A percentile compares a stretch with the other conserved stretches of the same genome.
These are phyloP conservation scores for Syritta pipiens DNA, from an alignment of 2,888 invertebrate genomes.

Conservation along the genomic window DNA sequence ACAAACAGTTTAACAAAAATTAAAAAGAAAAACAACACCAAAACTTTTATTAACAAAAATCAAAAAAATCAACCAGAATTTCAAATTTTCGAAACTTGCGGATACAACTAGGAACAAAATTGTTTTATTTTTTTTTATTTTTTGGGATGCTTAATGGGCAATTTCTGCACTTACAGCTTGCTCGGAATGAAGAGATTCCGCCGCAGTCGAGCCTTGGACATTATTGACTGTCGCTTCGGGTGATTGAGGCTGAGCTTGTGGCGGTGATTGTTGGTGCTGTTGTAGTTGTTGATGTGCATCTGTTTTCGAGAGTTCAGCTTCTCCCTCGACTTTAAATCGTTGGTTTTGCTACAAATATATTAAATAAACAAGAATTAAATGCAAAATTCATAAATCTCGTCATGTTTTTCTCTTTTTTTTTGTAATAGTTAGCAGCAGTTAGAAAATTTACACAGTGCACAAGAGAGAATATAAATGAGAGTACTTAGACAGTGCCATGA, in stretches of 20 bases:
- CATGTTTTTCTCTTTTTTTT: neutral
- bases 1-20: constrained; percentile 9
- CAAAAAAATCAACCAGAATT: constrained; percentile 6
- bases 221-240: constrained; percentile 65
- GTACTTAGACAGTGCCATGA: too few relatives aligned
- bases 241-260: constrained; percentile 51
- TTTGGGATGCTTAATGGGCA: constrained; percentile 56
- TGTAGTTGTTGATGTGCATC: constrained; percentile 70
- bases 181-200: constrained; percentile 57
- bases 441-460: too few relatives aligned
- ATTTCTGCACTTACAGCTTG: constrained; percentile 69
- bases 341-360: constrained; percentile 76
- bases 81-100: neutral
- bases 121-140: constrained; percentile 28
- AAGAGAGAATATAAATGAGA: too few relatives aligned
- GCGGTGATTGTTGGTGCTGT: constrained; percentile 37
- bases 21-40: constrained; percentile 59
- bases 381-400: neutral
- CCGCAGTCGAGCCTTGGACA: constrained; percentile 67
- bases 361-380: neutral
- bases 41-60: constrained; percentile 48
- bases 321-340: constrained; percentile 77
- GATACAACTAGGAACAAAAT: neutral
- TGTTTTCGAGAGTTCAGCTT: constrained; percentile 74
- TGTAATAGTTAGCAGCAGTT: constrained; percentile 24